Conservation (phyloP, 2,797 vertebrate species). For the Coregonus ussuriensis region DNA sequence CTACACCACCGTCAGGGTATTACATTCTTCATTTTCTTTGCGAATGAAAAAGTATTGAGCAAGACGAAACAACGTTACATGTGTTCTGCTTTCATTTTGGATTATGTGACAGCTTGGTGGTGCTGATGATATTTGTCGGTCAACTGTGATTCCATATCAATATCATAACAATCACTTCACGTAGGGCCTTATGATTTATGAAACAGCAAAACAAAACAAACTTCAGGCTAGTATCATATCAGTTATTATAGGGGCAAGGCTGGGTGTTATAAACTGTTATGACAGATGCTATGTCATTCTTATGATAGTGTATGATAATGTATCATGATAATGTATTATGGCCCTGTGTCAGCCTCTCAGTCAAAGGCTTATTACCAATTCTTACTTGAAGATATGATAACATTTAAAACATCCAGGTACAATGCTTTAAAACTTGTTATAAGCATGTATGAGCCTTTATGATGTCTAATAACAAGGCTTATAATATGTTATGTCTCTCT, state of each 20-base stretch:
- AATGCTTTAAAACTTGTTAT: not conserved
- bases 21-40: conserved; percentile 55
- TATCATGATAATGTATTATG: not conserved
- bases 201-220: not conserved
- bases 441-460: not conserved
- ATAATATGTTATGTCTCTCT: too few species aligned
- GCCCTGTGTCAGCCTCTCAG: not conserved
- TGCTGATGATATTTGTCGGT: conserved; percentile 19
- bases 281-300: not conserved
- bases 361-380: not conserved
- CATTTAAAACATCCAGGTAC: not conserved
- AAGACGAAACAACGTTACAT: conserved; percentile 29
- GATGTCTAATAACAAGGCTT: not conserved
- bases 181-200: not conserved
- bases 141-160: conserved; percentile 12
- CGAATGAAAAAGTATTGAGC: conserved; percentile 36
- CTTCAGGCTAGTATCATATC: not conserved
- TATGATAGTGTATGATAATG: not conserved
- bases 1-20: conserved; percentile 42
- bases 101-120: conserved; percentile 30
- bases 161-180: conserved; percentile 9
- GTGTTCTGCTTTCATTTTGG: conserved; percentile 30
- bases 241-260: not conserved
- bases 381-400: not conserved
- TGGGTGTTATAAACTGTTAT: not conserved